These are phyloP conservation scores for Collichthys lucidus DNA, from an alignment of 2,113 vertebrate genomes.

Conservation along the genomic window DNA sequence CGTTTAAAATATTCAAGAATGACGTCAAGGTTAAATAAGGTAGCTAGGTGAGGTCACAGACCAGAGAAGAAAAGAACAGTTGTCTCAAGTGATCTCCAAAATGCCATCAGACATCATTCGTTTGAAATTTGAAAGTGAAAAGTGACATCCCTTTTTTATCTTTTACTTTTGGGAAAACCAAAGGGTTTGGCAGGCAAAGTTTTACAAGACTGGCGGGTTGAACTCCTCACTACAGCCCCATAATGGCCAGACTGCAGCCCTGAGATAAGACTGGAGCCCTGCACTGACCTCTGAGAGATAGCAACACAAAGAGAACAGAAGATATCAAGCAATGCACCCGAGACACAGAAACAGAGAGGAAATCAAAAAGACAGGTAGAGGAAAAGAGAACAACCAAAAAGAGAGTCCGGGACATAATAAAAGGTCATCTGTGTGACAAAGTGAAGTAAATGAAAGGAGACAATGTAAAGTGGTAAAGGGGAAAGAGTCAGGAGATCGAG, in stretches of 20 bases:
- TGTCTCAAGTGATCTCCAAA: conserved; percentile 26
- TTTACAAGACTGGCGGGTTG: not conserved
- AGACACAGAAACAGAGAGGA: not conserved
- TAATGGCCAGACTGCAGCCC: not conserved
- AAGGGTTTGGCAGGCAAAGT: not conserved
- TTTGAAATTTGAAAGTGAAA: not conserved
- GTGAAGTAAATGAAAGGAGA: conserved; percentile 53
- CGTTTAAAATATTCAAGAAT: not conserved
- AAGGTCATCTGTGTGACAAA: conserved; percentile 59
- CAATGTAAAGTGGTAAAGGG: conserved; percentile 30
- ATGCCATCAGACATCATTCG: conserved; percentile 42
- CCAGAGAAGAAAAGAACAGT: not conserved
- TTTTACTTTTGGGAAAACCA: not conserved
- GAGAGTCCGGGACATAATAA: conserved; percentile 23
- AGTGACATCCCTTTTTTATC: conserved; percentile 2
- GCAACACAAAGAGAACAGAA: conserved; percentile 3
- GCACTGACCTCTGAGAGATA: conserved; percentile 15
- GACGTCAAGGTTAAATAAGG: not conserved
- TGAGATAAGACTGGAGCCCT: not conserved
- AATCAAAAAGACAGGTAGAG: conserved; percentile 6
- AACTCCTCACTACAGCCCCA: not conserved
- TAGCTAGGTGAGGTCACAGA: not conserved
- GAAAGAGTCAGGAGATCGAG: conserved; percentile 28
- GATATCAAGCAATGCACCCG: conserved; percentile 6
- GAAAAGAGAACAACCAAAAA: not conserved